A percentile compares a stretch with the other conserved stretches of the same genome.
Evolutionary conservation across 2,888 invertebrate species (phyloP).

Genomic region (Chelonus formosanus): DNA sequence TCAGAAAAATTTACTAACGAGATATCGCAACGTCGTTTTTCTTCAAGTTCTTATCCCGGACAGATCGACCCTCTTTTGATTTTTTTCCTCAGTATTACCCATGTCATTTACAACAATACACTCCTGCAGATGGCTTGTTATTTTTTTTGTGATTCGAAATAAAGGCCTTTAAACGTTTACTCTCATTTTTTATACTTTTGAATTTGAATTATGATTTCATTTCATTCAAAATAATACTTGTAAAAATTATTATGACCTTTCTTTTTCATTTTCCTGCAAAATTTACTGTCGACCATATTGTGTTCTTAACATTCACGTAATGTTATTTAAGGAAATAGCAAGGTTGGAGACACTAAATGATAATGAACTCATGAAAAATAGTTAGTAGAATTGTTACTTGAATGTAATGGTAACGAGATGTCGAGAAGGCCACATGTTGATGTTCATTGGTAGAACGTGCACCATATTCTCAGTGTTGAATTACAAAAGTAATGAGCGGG

Average conservation of each 20-base stretch:
- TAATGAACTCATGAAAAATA: slow-evolving; percentile 23
- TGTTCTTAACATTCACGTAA: slow-evolving; percentile 1
- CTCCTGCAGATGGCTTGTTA: too few relatives aligned
- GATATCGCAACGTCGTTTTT: slow-evolving; percentile 18
- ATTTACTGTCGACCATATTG: neutral
- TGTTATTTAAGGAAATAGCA: slow-evolving; percentile 14
- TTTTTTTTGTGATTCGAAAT: too few relatives aligned
- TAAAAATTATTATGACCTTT: too few relatives aligned
- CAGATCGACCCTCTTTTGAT: slow-evolving; percentile 14
- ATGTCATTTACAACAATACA: too few relatives aligned
- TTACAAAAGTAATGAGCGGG: slow-evolving; percentile 21
- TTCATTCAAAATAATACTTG: too few relatives aligned
- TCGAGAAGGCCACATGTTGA: neutral
- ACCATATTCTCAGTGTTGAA: slow-evolving; percentile 12
- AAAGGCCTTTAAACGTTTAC: too few relatives aligned
- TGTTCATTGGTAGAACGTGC: slow-evolving; percentile 6
- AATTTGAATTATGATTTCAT: too few relatives aligned
- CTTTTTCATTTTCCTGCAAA: too few relatives aligned
- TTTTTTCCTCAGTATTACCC: neutral
- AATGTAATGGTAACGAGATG: neutral
- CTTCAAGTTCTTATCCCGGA: slow-evolving; percentile 14
- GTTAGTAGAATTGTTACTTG: slow-evolving; percentile 20
- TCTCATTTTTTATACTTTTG: too few relatives aligned
- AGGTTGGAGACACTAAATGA: slow-evolving; percentile 22
- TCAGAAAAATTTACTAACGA: slow-evolving; percentile 22